These are phyloP conservation scores for Schizopygopsis malacanthus DNA, from an alignment of 2,797 vertebrate species.

Conservation along the genomic window DNA sequence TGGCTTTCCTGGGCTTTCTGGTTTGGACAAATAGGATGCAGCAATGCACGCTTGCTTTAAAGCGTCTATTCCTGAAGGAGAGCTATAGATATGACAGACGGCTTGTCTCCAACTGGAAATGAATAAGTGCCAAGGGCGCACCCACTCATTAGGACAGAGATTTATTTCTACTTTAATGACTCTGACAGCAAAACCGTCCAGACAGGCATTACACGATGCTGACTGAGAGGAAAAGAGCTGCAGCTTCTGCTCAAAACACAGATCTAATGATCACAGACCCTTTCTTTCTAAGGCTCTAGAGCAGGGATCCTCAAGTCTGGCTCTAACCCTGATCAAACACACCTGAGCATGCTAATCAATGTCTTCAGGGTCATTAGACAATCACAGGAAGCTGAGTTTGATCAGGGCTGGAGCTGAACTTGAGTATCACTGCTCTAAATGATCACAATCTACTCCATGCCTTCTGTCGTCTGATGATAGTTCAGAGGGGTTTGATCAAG, in stretches of 20 bases:
- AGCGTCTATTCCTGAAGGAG: constrained; percentile 11
- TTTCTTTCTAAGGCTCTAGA: not conserved
- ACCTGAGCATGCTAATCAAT: too few species aligned
- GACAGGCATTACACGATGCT: constrained; percentile 24
- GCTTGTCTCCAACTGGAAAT: constrained; percentile 44
- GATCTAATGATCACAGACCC: constrained; percentile 17
- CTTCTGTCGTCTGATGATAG: not conserved
- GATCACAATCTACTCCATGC: not conserved
- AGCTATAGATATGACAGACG: constrained; percentile 42
- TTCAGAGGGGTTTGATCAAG: not conserved
- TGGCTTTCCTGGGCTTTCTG: constrained; percentile 41
- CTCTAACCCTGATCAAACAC: too few species aligned
- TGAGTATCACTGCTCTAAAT: not conserved
- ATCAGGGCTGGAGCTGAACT: too few species aligned
- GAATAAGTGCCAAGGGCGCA: constrained; percentile 46
- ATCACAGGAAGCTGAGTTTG: too few species aligned
- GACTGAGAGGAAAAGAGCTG: not conserved
- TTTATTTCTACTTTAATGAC: constrained; percentile 45
- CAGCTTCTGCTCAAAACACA: not conserved
- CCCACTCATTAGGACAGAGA: constrained; percentile 56
- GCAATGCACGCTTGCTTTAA: constrained; percentile 40
- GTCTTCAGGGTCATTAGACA: too few species aligned
- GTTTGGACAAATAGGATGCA: constrained; percentile 36
- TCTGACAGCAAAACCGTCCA: constrained; percentile 40
- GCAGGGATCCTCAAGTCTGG: too few species aligned